Base-by-base conservation (phyloP, 2,113 vertebrate genomes). In the Nyctibius bracteatus region DNA sequence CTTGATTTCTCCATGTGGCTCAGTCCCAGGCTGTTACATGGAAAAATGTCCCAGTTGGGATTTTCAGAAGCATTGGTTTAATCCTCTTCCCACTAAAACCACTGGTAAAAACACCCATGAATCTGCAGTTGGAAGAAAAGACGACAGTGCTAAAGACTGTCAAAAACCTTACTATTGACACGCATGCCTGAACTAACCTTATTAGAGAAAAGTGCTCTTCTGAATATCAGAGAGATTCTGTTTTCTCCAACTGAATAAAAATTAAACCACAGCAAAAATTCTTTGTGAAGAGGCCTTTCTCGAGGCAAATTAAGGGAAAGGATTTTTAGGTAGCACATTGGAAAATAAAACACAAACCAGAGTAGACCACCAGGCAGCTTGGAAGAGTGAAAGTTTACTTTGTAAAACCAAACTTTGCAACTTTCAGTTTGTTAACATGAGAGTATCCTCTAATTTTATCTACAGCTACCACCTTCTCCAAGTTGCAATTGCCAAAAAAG, bases 381-480 rank as follows among this genome's bases (percentile, higher is more conserved):
- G 58, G 96, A 94, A 78, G 39, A 44, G 88, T 46, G 68, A 57
- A 79, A 92, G 96, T 97, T 97, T 96, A 95, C 72, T 96, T 94
- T 96, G 89, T 89, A 96, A 97, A 98, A 90, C 95, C 96, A 95
- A 97, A 92, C 78, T 86, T 96, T 81, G 84, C 92, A 96, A 95
- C 73, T 84, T 96, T 96, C 94, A 96, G 95, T 96, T 73, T 97
- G 97, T 92, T 96, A 96, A 96, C 96, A 95, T 91, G 96, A 97
- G 96, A 95, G 88, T 92, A 72, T 95, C 92, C 95, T 97, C 97
- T 98, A 96, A 96, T 96, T 97, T 98, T 96, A 86, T 90, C 94
- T 85, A 62, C 81, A 96, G 96, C 96, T 46, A 93, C 97, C 91
- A 78, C 96, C 82, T 97, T 95, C 94, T 92, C 86, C 12, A 14